Evolutionary conservation across 2,113 vertebrate genomes (phyloP).

Genomic region (Sterna hirundo): DNA sequence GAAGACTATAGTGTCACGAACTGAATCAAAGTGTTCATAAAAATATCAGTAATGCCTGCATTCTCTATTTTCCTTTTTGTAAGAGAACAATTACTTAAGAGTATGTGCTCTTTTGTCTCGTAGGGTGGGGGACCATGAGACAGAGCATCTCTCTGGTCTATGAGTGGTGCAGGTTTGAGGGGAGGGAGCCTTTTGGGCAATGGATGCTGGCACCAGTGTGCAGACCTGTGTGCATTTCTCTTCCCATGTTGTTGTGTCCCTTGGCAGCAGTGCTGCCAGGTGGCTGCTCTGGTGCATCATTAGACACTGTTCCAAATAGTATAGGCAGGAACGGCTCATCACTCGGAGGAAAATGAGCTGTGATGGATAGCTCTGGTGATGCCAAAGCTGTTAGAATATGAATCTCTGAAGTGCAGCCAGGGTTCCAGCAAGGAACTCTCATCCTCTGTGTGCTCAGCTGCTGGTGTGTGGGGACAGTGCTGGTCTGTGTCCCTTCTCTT

Average conservation of each 20-base stretch:
- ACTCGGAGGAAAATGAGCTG: slow-evolving; percentile 84
- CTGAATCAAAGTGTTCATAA: background rate
- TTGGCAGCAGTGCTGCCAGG: slow-evolving; percentile 74
- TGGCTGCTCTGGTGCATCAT: slow-evolving; percentile 77
- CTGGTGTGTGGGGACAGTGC: background rate
- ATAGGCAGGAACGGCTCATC: slow-evolving; percentile 82
- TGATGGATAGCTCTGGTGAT: slow-evolving; percentile 82
- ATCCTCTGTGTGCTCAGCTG: background rate
- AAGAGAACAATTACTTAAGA: background rate
- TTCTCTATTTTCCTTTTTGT: background rate
- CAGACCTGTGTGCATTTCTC: background rate
- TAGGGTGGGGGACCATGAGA: background rate
- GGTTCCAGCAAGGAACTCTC: background rate
- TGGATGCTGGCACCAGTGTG: background rate
- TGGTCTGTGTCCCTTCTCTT: background rate
- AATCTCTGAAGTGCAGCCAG: slow-evolving; percentile 71
- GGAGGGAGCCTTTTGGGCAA: background rate
- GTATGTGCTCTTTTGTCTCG: background rate
- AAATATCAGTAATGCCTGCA: background rate
- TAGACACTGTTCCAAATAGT: slow-evolving; percentile 86
- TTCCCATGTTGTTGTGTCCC: background rate
- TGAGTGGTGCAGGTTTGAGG: background rate
- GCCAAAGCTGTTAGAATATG: slow-evolving; percentile 83
- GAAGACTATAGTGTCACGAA: background rate
- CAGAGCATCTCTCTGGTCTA: background rate